These are phyloP conservation scores for Spermophilus dauricus DNA, from an alignment of 2,113 vertebrate species.

Conservation along the genomic window DNA sequence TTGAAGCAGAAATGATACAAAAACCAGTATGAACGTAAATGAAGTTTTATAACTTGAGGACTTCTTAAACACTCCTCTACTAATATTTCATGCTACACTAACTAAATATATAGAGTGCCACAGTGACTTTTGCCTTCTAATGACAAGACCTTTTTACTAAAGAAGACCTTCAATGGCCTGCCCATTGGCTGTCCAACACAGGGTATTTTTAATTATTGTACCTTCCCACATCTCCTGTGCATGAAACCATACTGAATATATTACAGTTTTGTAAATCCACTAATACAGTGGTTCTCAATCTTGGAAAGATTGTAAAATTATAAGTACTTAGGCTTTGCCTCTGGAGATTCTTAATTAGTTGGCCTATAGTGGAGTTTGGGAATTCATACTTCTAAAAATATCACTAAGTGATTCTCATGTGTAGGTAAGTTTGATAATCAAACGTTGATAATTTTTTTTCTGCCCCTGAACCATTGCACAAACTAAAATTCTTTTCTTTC, in stretches of 20 bases:
- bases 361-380: neutral
- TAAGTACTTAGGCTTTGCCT: neutral
- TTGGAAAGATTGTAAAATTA: neutral
- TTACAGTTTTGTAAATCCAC: neutral
- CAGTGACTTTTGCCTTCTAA: no score
- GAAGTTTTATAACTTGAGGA: no score
- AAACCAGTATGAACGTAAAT: no score
- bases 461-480: neutral
- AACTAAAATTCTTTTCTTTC: neutral
- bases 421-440: neutral
- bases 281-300: neutral
- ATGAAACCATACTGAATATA: neutral
- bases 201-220: neutral
- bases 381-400: neutral
- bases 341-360: neutral
- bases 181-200: neutral
- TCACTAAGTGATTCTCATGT: neutral
- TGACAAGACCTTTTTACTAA: no score
- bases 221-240: neutral
- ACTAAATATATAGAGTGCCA: no score
- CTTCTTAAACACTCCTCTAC: no score
- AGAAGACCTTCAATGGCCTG: no score
- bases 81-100: no score
- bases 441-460: neutral
- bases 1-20: no score